phyloP scores from a whole-genome alignment of 2,113 vertebrate species.

The Xenus cinereus region DNA sequence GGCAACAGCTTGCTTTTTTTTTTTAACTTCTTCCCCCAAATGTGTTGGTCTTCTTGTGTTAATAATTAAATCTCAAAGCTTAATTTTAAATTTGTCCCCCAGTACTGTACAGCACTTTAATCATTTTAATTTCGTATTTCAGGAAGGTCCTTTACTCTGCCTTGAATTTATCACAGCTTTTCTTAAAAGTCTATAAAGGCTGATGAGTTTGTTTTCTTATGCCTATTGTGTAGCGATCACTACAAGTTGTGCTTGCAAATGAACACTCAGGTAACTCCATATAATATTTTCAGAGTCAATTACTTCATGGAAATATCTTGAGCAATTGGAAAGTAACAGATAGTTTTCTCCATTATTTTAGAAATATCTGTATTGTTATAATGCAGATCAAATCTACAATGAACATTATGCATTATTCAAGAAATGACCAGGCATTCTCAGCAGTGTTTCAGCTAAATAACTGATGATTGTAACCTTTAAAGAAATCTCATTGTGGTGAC shows the following conservation, averaged over 20 bases:
- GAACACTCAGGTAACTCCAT: slow-evolving; percentile 56
- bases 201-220: slow-evolving; percentile 73
- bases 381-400: slow-evolving; percentile 74
- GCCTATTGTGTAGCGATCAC: slow-evolving; percentile 62
- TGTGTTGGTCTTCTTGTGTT: slow-evolving; percentile 33
- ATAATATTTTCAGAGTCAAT: slow-evolving; percentile 73
- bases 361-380: slow-evolving; percentile 76
- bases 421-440: slow-evolving; percentile 75
- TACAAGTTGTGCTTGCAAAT: slow-evolving; percentile 65
- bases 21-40: not conserved
- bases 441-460: slow-evolving; percentile 84
- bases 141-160: slow-evolving; percentile 53
- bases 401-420: slow-evolving; percentile 79
- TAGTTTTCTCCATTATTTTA: slow-evolving; percentile 77
- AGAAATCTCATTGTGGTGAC: slow-evolving; percentile 79
- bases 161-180: slow-evolving; percentile 60
- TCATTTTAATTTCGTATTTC: slow-evolving; percentile 68
- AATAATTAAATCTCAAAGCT: slow-evolving; percentile 71
- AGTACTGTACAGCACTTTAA: slow-evolving; percentile 47
- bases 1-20: not conserved
- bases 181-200: slow-evolving; percentile 67
- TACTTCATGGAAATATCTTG: slow-evolving; percentile 76
- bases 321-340: slow-evolving; percentile 71
- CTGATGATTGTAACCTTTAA: slow-evolving; percentile 89
- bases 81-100: slow-evolving; percentile 60